A percentile compares a stretch with the other conserved stretches of the same genome.
phyloP scores from a whole-genome alignment of 2,113 vertebrate genomes.

The Petaurus breviceps region DNA sequence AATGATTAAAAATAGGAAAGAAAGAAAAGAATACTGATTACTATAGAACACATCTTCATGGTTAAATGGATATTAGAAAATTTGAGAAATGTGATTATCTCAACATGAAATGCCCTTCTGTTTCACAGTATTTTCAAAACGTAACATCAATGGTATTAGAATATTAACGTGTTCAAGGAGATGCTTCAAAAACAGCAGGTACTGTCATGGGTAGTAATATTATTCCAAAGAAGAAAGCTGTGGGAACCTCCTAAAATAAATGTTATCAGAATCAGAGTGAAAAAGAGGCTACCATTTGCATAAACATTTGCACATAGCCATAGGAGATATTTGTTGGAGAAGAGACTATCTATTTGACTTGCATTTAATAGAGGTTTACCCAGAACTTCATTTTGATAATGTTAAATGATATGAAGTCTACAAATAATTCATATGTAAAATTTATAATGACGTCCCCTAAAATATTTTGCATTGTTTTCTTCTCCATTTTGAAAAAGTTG shows the following conservation, averaged over 20 bases:
- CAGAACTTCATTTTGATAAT: background rate
- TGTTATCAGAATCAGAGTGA: background rate
- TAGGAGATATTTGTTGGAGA: background rate
- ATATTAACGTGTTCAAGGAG: background rate
- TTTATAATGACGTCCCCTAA: background rate
- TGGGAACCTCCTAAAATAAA: background rate
- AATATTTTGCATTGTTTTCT: background rate
- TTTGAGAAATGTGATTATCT: background rate
- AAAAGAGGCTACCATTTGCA: background rate
- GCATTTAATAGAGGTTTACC: background rate
- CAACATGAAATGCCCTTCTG: background rate
- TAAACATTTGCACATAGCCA: background rate
- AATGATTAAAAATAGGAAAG: conserved; percentile 20
- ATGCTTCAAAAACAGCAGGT: background rate
- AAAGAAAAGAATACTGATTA: conserved; percentile 30
- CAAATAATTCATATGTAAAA: background rate
- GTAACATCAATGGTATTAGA: background rate
- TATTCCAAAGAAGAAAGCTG: background rate
- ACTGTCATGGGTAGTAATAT: background rate
- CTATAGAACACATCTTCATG: background rate
- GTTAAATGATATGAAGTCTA: background rate
- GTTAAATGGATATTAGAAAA: background rate
- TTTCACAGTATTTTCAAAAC: conserved; percentile 33
- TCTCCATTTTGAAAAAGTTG: background rate
- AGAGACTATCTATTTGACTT: background rate